Base-by-base conservation (phyloP, 1,140 invertebrate genomes). In the Euura saliciscinereae region DNA sequence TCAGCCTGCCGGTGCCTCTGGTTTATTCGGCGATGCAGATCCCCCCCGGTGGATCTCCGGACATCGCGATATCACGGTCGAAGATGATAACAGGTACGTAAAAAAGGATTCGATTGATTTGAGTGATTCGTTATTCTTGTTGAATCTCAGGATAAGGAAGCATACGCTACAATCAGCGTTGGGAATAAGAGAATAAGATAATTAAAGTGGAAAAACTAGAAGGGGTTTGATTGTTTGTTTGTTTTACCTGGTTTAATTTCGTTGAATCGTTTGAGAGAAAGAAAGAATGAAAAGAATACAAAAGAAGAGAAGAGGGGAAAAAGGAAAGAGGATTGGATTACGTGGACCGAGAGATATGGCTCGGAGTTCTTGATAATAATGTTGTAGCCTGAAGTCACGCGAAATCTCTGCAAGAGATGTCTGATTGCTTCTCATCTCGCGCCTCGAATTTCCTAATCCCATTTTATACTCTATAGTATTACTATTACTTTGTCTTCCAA, bases 261-360 rank as follows among this genome's bases (percentile, higher is more conserved):
- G 28, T 28, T 28, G 28, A 28, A 28, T 28, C 28, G 28, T 28
- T 28, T 28, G 28, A 68, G 44, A 64, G 28, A 66, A 70, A 72
- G 6, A 46, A 74, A 67, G 71, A 68, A 70, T 65, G 67, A 77
- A 59, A 59, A 59, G 51, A 59, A 59, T 8, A 59, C 10, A 4
- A 59, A 59, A 3, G 51, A 59, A 11, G 5, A 59, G 10, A 59
- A 59, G 6, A 59, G 51, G 51, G 51, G 2, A 59, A 59, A n/a
- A 3, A 59, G 51, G 2, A n/a, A 59, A 59, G 13, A 11, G 51
- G 13, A 59, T n/a, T 8, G 8, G 8, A 6, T 11, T 59, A 59
- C 13, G 10, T 59, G 10, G 3, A 59, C 51, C 13, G 51, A 3
- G 51, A 59, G 51, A 59, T 59, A 11, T 59, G 8, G 51, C 51